phyloP scores from a whole-genome alignment of 92 coral and sea anemone species.

The Paragorgia papillata region DNA sequence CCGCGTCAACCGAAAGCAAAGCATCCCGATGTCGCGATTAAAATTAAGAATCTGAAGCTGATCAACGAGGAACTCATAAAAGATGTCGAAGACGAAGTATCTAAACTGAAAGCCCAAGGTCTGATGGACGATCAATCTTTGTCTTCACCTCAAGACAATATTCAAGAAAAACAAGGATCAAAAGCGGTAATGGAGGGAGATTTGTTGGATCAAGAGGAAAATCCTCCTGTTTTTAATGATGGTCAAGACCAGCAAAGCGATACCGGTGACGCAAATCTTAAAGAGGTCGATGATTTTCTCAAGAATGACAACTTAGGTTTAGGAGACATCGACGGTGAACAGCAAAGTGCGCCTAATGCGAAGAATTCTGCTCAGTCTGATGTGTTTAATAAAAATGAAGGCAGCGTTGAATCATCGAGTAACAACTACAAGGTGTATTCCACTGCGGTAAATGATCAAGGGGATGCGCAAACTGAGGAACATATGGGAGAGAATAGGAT shows the following conservation, averaged over 20 bases:
- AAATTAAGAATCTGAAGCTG: not conserved
- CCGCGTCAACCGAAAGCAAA: constrained; percentile 2
- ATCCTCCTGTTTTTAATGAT: constrained; percentile 17
- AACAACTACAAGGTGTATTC: constrained; percentile 1
- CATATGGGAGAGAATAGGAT: not conserved
- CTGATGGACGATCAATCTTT: not conserved
- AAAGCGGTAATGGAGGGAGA: not conserved
- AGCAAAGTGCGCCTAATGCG: not conserved
- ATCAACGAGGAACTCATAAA: not conserved
- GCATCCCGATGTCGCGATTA: not conserved
- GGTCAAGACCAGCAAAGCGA: not conserved
- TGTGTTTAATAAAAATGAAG: not conserved
- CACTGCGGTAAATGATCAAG: not conserved
- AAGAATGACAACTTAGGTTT: not conserved
- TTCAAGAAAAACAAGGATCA: not conserved
- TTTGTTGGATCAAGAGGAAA: not conserved
- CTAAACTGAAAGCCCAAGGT: constrained; percentile 15
- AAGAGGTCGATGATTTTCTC: constrained; percentile 16
- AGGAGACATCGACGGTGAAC: not conserved
- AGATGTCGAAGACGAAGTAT: constrained; percentile 8
- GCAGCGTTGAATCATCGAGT: not conserved
- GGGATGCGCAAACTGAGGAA: not conserved
- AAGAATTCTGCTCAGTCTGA: not conserved
- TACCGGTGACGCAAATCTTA: not conserved
- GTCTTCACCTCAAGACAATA: not conserved